Evolutionary conservation across 2,797 vertebrate genomes (phyloP), one percentile per base, ranked within the genome.

Genomic region (Malurus splendens): DNA sequence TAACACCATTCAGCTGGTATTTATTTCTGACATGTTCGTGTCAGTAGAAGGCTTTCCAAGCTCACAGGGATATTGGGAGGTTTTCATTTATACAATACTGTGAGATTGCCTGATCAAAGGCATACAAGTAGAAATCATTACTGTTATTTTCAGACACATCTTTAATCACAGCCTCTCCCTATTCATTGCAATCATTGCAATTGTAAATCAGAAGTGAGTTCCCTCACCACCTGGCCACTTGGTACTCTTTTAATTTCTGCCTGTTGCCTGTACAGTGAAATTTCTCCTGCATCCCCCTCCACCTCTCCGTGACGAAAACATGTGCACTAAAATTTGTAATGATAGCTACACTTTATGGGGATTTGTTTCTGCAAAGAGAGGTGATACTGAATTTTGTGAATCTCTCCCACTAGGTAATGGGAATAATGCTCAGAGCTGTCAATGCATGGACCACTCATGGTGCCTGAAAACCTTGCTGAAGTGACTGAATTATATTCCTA

Each of bases 51-150:
- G 79, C 73, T 94, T 95, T 93, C 89, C 92, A 91, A 70, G 84
- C 77, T 92, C 25, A 12, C 66, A 84, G 82, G 88, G 56, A 79
- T 81, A 86, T 77, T 78, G 80, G 82, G 88, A 94, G 60, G 39
- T 83, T 93, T 93, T 94, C 88, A 92, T 92, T 93, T 80, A 47
- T 82, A 90, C 66, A 90, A 82, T 93, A 51, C 62, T 42, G 57
- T 67, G 83, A 93, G 89, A 93, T 74, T 93, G 74, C 75, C 87
- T 93, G 92, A 95, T 93, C 94, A 94, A 95, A 95, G 89, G 89
- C 92, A 72, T 16, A 82, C 64, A 95, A 95, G 87, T 87, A 67
- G 90, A 90, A 95, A 93, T 94, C 83, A 92, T 94, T 94, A 92
- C 90, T 89, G 92, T 93, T 93, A 93, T 94, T 95, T 95, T 93